Conservation (phyloP, 1,140 invertebrate genomes). For the Dinothrombium tinctorium region DNA sequence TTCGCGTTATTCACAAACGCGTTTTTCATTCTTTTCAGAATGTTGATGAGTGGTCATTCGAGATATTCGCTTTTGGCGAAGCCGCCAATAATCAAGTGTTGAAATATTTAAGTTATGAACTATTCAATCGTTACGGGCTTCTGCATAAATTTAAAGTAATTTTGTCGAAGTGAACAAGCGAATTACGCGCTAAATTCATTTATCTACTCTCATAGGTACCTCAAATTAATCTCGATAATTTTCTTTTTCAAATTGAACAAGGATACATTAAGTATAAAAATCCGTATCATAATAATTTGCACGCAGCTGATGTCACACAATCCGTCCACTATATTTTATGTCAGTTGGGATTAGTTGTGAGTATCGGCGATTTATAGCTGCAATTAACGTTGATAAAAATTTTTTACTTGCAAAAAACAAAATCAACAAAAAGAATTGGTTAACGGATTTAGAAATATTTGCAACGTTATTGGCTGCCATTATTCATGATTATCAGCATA, state of each 20-base stretch:
- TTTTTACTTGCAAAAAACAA: too few species aligned
- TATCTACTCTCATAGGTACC: conserved; percentile 30
- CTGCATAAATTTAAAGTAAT: conserved; percentile 77
- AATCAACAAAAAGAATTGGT: conserved; percentile 75
- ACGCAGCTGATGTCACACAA: conserved; percentile 84
- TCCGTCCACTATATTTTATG: conserved; percentile 78
- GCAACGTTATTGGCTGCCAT: conserved; percentile 75
- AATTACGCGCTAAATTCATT: neutral
- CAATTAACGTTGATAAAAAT: too few species aligned
- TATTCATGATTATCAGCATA: conserved; percentile 88
- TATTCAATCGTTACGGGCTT: conserved; percentile 82
- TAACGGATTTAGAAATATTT: conserved; percentile 83
- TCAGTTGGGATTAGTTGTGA: conserved; percentile 72
- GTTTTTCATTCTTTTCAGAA: neutral
- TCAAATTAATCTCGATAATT: conserved; percentile 43
- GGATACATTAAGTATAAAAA: conserved; percentile 62
- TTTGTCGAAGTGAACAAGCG: conserved; percentile 1
- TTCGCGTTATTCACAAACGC: too few species aligned
- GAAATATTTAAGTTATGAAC: conserved; percentile 75
- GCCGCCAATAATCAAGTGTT: conserved; percentile 55
- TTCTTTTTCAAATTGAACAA: conserved; percentile 41
- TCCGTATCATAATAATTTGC: conserved; percentile 85
- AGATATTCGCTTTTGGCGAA: conserved; percentile 69
- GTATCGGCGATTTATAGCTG: conserved; percentile 10
- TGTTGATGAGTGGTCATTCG: conserved; percentile 82